phyloP scores from a whole-genome alignment of 2,797 vertebrate genomes.

The Fistularia commersonii region DNA sequence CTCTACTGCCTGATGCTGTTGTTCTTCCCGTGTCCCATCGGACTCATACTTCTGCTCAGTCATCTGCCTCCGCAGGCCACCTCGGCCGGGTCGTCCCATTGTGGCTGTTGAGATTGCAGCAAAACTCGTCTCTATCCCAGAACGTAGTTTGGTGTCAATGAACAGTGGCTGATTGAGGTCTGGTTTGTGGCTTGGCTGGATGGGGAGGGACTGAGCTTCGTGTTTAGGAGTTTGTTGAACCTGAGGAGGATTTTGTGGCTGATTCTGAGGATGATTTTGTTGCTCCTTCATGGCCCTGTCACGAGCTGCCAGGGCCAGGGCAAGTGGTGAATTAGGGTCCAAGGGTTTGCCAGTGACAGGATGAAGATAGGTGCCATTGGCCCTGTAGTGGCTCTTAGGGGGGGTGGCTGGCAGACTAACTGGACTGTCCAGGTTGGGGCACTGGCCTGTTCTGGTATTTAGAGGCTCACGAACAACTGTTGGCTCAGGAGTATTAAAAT shows the following conservation, averaged over 20 bases:
- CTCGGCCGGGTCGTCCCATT: conserved; percentile 75
- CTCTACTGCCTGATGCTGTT: conserved; percentile 66
- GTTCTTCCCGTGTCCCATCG: conserved; percentile 74
- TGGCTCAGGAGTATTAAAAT: conserved; percentile 80
- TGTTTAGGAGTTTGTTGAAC: conserved; percentile 61
- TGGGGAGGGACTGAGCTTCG: conserved; percentile 66
- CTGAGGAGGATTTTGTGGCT: conserved; percentile 61
- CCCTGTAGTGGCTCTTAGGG: conserved; percentile 68
- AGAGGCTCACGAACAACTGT: conserved; percentile 77
- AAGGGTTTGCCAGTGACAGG: conserved; percentile 88
- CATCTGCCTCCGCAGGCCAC: conserved; percentile 82
- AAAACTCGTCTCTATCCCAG: conserved; percentile 83
- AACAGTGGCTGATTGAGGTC: conserved; percentile 96
- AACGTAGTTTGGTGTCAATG: conserved; percentile 93
- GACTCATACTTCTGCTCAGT: conserved; percentile 88
- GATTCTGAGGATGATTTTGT: conserved; percentile 82
- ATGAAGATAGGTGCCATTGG: conserved; percentile 84
- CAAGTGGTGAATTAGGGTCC: conserved; percentile 90
- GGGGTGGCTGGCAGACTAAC: conserved; percentile 75
- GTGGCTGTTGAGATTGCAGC: conserved; percentile 72
- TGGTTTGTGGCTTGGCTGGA: conserved; percentile 77
- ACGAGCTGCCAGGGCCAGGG: conserved; percentile 89
- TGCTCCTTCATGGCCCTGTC: conserved; percentile 93
- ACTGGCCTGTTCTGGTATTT: conserved; percentile 79
- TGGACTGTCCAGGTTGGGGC: conserved; percentile 81